phyloP scores from a whole-genome alignment of 2,113 vertebrate species.

The Pollimyrus isidori region DNA sequence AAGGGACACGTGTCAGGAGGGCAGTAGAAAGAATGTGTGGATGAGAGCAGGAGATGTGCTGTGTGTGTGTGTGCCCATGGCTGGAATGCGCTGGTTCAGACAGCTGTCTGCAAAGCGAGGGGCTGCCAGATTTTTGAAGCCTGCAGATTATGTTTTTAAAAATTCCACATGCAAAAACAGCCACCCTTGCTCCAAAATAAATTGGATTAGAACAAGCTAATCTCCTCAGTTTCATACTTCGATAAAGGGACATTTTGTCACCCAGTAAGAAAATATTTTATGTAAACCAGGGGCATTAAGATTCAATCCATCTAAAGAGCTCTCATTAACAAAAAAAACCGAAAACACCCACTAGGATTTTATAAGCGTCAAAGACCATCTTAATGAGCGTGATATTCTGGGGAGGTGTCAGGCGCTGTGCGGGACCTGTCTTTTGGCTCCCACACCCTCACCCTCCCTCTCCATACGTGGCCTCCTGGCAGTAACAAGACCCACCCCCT shows the following conservation, averaged over 20 bases:
- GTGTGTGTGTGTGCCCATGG: background rate
- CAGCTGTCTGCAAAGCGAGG: slow-evolving; percentile 37
- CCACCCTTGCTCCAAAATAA: slow-evolving; percentile 53
- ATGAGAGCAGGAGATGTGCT: background rate
- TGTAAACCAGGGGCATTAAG: slow-evolving; percentile 46
- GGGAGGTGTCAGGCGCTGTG: background rate
- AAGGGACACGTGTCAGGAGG: background rate
- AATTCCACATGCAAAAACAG: slow-evolving; percentile 47
- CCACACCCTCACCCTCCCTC: background rate
- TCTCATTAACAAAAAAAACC: slow-evolving; percentile 24
- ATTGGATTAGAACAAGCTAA: slow-evolving; percentile 52
- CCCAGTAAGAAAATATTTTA: slow-evolving; percentile 43
- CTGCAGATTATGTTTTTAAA: slow-evolving; percentile 44
- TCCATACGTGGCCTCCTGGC: slow-evolving; percentile 22
- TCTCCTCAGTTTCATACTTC: slow-evolving; percentile 21
- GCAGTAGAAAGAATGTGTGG: background rate
- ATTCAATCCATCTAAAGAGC: slow-evolving; percentile 55
- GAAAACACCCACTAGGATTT: slow-evolving; percentile 19
- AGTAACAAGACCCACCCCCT: slow-evolving; percentile 76
- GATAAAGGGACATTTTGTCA: slow-evolving; percentile 46
- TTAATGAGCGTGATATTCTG: background rate
- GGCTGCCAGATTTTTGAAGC: slow-evolving; percentile 12
- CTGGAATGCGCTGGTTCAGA: background rate
- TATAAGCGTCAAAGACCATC: background rate
- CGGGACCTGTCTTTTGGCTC: background rate